Conservation (phyloP, 2,888 invertebrate genomes). For the Drosophila trichaetosa region DNA sequence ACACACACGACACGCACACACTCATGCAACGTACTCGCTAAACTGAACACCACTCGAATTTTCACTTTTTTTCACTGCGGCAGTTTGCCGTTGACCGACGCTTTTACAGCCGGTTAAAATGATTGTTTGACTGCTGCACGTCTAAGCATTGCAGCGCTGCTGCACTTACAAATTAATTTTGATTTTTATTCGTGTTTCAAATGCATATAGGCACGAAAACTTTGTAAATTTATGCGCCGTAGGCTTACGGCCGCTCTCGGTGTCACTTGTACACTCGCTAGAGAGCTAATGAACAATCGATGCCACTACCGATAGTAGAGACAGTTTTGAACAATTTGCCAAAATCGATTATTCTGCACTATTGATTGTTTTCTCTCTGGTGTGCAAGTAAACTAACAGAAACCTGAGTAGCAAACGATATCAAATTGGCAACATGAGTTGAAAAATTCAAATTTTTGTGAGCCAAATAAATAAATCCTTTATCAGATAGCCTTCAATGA, state of each 20-base stretch:
- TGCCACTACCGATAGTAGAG: neutral
- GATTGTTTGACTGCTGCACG: constrained; percentile 24
- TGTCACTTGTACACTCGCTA: constrained; percentile 35
- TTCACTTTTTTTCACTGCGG: constrained; percentile 72
- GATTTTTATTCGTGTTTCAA: constrained; percentile 38
- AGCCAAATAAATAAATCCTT: neutral
- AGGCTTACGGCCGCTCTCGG: constrained; percentile 54
- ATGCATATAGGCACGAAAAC: constrained; percentile 41
- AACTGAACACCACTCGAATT: constrained; percentile 61
- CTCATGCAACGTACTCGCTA: constrained; percentile 45
- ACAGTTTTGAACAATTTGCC: neutral
- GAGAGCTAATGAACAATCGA: constrained; percentile 1
- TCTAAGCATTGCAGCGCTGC: constrained; percentile 20
- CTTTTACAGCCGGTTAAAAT: constrained; percentile 18
- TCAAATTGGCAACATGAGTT: neutral
- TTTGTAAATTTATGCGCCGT: constrained; percentile 57
- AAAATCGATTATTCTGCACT: neutral
- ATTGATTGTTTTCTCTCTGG: neutral
- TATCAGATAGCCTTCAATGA: neutral
- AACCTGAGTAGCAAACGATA: neutral
- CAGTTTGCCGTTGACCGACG: constrained; percentile 28
- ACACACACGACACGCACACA: constrained; percentile 45
- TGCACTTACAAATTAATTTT: constrained; percentile 40
- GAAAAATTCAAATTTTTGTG: neutral
- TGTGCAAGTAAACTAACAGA: neutral